These are phyloP conservation scores for Paracanthobrama guichenoti DNA, from an alignment of 2,113 vertebrate genomes.

Conservation along the genomic window DNA sequence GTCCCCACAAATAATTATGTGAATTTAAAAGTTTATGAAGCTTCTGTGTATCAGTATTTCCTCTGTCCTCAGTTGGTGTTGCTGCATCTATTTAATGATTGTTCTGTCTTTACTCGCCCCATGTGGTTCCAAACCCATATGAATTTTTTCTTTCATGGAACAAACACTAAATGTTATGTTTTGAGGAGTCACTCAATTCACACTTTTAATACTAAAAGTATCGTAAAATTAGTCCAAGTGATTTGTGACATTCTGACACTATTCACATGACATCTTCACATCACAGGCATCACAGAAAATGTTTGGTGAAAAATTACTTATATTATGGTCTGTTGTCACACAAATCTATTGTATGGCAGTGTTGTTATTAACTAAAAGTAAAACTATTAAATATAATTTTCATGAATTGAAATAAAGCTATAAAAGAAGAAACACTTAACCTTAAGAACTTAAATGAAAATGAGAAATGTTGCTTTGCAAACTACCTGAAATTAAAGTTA, in stretches of 20 bases:
- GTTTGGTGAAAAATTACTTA: no score
- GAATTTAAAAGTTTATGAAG: background rate
- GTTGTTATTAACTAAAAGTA: background rate
- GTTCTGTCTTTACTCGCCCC: background rate
- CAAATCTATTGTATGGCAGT: no score
- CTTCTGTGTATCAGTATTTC: background rate
- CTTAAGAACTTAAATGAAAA: background rate
- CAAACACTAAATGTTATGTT: background rate
- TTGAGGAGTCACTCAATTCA: background rate
- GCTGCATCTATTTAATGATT: background rate
- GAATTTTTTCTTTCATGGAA: background rate
- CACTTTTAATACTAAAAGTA: background rate
- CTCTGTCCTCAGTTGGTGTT: background rate
- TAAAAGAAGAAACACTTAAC: background rate
- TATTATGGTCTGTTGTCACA: no score
- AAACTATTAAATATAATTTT: background rate
- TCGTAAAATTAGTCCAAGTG: background rate
- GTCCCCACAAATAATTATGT: background rate
- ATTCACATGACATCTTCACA: background rate
- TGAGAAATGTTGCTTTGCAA: background rate
- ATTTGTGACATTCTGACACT: background rate
- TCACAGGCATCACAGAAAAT: background rate
- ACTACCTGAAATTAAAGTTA: background rate
- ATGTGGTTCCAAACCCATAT: background rate
- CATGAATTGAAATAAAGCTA: background rate